phyloP scores from a whole-genome alignment of 1,140 invertebrate species.

The Rhyacophila brunnea region DNA sequence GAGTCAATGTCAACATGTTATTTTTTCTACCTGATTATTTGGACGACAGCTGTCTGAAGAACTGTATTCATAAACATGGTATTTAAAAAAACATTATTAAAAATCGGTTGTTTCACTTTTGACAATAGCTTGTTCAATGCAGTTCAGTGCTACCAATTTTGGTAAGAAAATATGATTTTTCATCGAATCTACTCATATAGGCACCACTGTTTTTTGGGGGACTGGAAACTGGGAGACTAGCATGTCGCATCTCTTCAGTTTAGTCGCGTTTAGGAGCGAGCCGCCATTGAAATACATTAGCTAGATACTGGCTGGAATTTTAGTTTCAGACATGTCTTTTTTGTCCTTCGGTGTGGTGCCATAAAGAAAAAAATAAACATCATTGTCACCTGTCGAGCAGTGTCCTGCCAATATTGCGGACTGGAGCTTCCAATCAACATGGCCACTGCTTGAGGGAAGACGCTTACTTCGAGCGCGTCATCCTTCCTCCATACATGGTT shows the following conservation, averaged over 20 bases:
- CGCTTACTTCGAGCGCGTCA: slow-evolving; percentile 9
- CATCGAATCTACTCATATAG: too few species aligned
- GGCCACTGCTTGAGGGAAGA: slow-evolving; percentile 13
- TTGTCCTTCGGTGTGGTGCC: too few species aligned
- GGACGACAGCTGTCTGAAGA: too few species aligned
- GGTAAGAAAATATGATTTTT: too few species aligned
- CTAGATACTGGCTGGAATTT: too few species aligned
- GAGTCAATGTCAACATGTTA: too few species aligned
- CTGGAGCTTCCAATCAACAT: slow-evolving; percentile 1
- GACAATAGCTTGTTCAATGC: neutral
- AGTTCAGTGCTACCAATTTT: too few species aligned
- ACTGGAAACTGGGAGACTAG: too few species aligned
- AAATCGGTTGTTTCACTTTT: neutral
- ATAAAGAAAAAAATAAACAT: slow-evolving; percentile 14
- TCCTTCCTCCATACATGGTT: slow-evolving; percentile 36
- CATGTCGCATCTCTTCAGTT: neutral
- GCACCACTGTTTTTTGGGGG: too few species aligned
- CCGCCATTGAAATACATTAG: too few species aligned
- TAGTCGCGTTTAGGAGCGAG: neutral
- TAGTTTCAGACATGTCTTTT: too few species aligned
- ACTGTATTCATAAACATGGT: neutral
- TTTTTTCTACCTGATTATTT: too few species aligned
- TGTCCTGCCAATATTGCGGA: slow-evolving; percentile 2
- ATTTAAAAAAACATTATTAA: neutral
- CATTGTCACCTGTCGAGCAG: slow-evolving; percentile 5